Evolutionary conservation across 1,140 invertebrate species (phyloP).

Genomic region (Lordiphosa mommai): DNA sequence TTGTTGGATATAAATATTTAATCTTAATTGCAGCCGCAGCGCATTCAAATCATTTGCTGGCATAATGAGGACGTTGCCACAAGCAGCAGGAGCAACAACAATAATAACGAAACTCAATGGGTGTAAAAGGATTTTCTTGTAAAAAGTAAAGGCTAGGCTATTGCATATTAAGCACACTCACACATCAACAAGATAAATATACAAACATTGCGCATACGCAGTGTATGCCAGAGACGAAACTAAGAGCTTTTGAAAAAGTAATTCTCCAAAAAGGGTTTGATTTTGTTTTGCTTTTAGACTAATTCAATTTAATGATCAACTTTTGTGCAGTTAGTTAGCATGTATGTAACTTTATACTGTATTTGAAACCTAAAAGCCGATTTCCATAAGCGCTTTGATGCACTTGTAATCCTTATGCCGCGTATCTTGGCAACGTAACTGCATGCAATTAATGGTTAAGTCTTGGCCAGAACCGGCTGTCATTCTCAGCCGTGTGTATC

Average conservation of each 20-base stretch:
- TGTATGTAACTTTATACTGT: slow-evolving; percentile 2
- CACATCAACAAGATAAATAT: slow-evolving; percentile 12
- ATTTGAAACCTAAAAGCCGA: slow-evolving; percentile 9
- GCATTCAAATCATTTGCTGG: slow-evolving; percentile 33
- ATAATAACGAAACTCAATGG: slow-evolving; percentile 54
- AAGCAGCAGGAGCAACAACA: slow-evolving; percentile 12
- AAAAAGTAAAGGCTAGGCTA: slow-evolving; percentile 38
- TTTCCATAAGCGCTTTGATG: slow-evolving; percentile 3
- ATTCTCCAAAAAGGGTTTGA: slow-evolving; percentile 19
- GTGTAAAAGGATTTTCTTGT: slow-evolving; percentile 71
- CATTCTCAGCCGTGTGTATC: slow-evolving; percentile 8
- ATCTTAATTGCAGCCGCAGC: slow-evolving; percentile 44
- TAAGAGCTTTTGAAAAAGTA: slow-evolving; percentile 28
- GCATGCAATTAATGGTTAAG: slow-evolving; percentile 55
- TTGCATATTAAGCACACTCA: slow-evolving; percentile 43
- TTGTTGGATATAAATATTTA: slow-evolving; percentile 43
- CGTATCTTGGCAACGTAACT: slow-evolving; percentile 29
- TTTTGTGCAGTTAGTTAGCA: slow-evolving; percentile 11
- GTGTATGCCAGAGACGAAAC: slow-evolving; percentile 3
- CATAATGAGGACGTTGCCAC: slow-evolving; percentile 17
- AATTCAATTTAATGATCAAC: slow-evolving; percentile 26
- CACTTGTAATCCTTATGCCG: slow-evolving; percentile 30
- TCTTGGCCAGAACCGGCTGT: slow-evolving; percentile 22
- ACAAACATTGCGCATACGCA: slow-evolving; percentile 43
- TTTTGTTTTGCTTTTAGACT: slow-evolving; percentile 8